These are phyloP conservation scores for Tenthredo notha DNA, from an alignment of 2,888 invertebrate species.

Conservation along the genomic window DNA sequence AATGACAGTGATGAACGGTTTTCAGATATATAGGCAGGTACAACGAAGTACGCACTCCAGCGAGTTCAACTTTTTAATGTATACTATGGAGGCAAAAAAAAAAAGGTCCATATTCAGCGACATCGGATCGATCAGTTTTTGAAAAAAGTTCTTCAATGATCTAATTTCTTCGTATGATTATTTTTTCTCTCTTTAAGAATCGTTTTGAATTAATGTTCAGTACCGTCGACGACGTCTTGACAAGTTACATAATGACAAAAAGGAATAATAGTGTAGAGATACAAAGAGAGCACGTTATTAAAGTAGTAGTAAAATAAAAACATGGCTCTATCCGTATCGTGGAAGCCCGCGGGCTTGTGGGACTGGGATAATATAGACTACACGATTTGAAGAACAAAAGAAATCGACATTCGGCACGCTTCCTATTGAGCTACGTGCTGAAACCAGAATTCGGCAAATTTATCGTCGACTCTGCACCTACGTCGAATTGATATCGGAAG, in stretches of 20 bases:
- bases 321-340: conserved; percentile 15
- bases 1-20: conserved; percentile 16
- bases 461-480: conserved; percentile 33
- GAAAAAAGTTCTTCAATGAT: background rate
- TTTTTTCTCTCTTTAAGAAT: background rate
- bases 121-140: background rate
- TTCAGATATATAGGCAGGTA: background rate
- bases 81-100: no score
- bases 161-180: background rate
- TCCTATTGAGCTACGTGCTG: conserved; percentile 26
- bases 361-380: conserved; percentile 23
- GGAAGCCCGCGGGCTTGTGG: background rate
- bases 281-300: background rate
- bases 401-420: conserved; percentile 40
- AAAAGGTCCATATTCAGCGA: no score
- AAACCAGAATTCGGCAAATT: conserved; percentile 47
- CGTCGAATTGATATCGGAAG: conserved; percentile 42
- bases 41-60: background rate
- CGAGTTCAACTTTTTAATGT: background rate
- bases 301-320: conserved; percentile 18
- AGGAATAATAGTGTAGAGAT: background rate
- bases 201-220: background rate
- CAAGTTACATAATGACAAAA: background rate
- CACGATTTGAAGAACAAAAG: conserved; percentile 28
- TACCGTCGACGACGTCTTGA: background rate